Evolutionary conservation across 2,888 invertebrate genomes (phyloP).

Genomic region (Cotesia congregata): DNA sequence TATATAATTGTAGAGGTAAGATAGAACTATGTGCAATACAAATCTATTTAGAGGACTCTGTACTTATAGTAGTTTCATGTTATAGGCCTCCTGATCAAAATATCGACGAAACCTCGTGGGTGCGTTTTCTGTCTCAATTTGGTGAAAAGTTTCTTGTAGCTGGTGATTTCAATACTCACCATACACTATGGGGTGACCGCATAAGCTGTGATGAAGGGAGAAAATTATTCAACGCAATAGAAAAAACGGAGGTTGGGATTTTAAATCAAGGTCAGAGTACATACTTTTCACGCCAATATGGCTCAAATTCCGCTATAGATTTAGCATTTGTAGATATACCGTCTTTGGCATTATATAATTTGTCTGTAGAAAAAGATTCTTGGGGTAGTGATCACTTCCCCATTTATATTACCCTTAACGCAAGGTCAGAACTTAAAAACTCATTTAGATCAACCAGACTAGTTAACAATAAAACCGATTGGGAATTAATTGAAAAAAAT

Average conservation of each 20-base stretch:
- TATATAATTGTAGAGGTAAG: slow-evolving; percentile 5
- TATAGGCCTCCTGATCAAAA: slow-evolving; percentile 18
- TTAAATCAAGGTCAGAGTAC: slow-evolving; percentile 20
- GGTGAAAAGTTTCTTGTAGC: slow-evolving; percentile 23
- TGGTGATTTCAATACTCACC: slow-evolving; percentile 34
- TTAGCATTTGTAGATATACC: slow-evolving; percentile 17
- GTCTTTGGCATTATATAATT: too few relatives aligned
- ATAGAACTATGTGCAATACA: slow-evolving; percentile 21
- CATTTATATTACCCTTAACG: too few relatives aligned
- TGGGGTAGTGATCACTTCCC: too few relatives aligned
- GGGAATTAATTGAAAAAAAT: too few relatives aligned
- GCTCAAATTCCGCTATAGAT: slow-evolving; percentile 23
- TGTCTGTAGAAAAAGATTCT: too few relatives aligned
- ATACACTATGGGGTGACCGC: slow-evolving; percentile 17
- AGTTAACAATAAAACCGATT: too few relatives aligned
- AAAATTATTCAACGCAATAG: slow-evolving; percentile 15
- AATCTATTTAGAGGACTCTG: slow-evolving; percentile 5
- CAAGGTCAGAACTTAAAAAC: too few relatives aligned
- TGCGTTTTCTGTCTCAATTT: slow-evolving; percentile 9
- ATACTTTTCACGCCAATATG: slow-evolving; percentile 22
- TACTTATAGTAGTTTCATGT: slow-evolving; percentile 20
- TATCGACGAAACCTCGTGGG: neutral
- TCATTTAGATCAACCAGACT: too few relatives aligned
- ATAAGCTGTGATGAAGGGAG: neutral
- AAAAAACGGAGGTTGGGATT: neutral